Base-by-base conservation (phyloP, 2,888 invertebrate genomes). In the Galeopsomyia nigrocyanea region DNA sequence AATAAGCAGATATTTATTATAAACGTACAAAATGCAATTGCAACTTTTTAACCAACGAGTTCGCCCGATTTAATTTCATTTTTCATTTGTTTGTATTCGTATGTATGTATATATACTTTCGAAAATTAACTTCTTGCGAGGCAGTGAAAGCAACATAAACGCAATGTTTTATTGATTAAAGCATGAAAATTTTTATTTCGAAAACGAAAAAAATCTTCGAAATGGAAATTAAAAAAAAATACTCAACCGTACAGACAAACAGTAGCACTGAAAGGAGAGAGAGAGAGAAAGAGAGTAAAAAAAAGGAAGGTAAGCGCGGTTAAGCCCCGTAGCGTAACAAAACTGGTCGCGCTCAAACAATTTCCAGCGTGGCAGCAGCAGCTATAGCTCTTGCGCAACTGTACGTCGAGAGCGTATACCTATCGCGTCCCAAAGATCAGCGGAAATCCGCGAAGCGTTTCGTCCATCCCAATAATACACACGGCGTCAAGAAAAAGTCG, bases 381-480 rank as follows among this genome's bases (percentile, higher is more conserved):
- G 58, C 31, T 5, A 51, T 1, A 14, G n/a, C 21, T 10, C 22
- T 17, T 9, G 19, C 17, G 53, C 9, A 53, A 22, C n/a, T n/a
- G n/a, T n/a, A n/a, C 3, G 62, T 6, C 10, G 19, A 21, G 62
- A 31, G 51, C n/a, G 10, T 6, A 16, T 7, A 1, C 31, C 51
- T 64, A 63, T 64, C 70, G 53, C 51, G 19, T 26, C 57, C 53
- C 17, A 60, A 64, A 65, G 65, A 70, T 65, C 70, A 19, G 47
- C 58, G 65, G 55, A 68, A 68, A 68, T 68, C 58, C 65, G 47
- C 70, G 64, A 58, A 65, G 65, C 65, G 70, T 60, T 64, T 65
- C 51, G 51, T 53, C 70, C 53, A 65, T 65, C 65, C 26, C 14
- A 13, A 31, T 16, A 2, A 53, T 3, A 19, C 13, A 17, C 14